A percentile compares a stretch with the other conserved stretches of the same genome.
Evolutionary conservation across 2,113 vertebrate genomes (phyloP).

Genomic region (Choloepus hoffmanni): DNA sequence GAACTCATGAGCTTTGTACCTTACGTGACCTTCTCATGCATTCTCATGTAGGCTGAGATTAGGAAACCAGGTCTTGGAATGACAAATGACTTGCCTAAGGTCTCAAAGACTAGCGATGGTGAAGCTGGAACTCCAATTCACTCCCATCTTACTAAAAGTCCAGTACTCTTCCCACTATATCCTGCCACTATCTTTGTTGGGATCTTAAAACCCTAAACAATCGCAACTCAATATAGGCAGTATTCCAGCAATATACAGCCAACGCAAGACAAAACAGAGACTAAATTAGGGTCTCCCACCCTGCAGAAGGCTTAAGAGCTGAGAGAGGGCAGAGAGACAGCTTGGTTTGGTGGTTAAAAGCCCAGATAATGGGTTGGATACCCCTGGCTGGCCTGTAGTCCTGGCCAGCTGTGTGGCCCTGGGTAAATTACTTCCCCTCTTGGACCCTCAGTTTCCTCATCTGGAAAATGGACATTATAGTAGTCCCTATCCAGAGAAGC

Average conservation of each 20-base stretch:
- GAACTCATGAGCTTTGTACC: background rate
- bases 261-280: background rate
- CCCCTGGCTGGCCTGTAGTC: background rate
- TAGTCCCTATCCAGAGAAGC: background rate
- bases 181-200: background rate
- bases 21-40: background rate
- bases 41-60: background rate
- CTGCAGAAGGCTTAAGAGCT: background rate
- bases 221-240: background rate
- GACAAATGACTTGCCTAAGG: background rate
- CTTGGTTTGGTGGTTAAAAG: background rate
- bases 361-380: background rate
- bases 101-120: background rate
- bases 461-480: background rate
- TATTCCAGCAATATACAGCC: background rate
- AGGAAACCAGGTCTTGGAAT: background rate
- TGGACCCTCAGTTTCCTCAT: background rate
- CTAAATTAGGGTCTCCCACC: background rate
- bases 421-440: background rate
- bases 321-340: background rate
- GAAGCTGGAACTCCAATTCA: background rate
- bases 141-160: background rate
- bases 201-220: background rate
- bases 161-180: background rate
- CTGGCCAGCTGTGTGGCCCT: background rate